A percentile compares a stretch with the other conserved stretches of the same genome.
phyloP scores from a whole-genome alignment of 1,140 invertebrate genomes.

The Catajapyx aquilonaris region DNA sequence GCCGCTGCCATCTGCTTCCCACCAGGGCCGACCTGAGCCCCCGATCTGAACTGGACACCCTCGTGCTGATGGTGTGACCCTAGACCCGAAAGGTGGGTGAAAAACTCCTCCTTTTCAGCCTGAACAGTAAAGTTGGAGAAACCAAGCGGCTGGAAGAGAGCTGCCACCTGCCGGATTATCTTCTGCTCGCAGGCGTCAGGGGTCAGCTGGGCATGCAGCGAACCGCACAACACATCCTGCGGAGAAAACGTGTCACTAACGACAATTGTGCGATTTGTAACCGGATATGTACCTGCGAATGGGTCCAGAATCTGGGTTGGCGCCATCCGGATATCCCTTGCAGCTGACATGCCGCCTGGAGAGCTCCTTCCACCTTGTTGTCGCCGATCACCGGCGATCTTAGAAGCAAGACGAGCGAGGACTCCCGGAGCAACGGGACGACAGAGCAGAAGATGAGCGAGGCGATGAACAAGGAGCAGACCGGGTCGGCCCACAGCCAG shows the following conservation, averaged over 20 bases:
- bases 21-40: too few relatives aligned
- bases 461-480: slow-evolving; percentile 39
- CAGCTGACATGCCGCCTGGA: slow-evolving; percentile 9
- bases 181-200: slow-evolving; percentile 21
- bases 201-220: slow-evolving; percentile 22
- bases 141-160: slow-evolving; percentile 7
- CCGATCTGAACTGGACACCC: background rate
- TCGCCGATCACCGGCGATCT: slow-evolving; percentile 13
- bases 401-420: slow-evolving; percentile 24
- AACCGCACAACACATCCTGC: slow-evolving; percentile 19
- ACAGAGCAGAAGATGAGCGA: slow-evolving; percentile 32
- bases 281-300: slow-evolving; percentile 22
- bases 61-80: slow-evolving; percentile 5
- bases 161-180: slow-evolving; percentile 1
- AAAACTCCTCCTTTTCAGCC: slow-evolving; percentile 9
- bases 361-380: slow-evolving; percentile 5
- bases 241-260: too few relatives aligned
- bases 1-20: too few relatives aligned
- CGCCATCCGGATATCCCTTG: slow-evolving; percentile 23
- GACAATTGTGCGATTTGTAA: too few relatives aligned
- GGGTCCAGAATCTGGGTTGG: slow-evolving; percentile 25
- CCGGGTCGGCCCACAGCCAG: slow-evolving; percentile 34
- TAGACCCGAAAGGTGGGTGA: slow-evolving; percentile 9
- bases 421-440: slow-evolving; percentile 30
- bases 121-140: slow-evolving; percentile 8